A percentile compares a stretch with the other conserved stretches of the same genome.
Conservation (phyloP, 2,797 vertebrate genomes). For the Phoebastria nigripes region DNA sequence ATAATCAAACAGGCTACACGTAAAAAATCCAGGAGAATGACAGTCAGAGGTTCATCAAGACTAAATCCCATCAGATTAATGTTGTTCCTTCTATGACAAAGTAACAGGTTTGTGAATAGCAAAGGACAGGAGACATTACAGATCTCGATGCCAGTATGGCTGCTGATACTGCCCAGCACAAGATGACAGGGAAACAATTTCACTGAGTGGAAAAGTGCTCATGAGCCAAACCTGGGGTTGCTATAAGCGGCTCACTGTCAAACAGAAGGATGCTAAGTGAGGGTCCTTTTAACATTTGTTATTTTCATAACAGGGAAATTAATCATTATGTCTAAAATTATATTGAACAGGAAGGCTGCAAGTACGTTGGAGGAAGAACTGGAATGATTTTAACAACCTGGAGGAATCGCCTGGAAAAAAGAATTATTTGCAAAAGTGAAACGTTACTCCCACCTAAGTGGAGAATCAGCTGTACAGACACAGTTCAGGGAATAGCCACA, state of each 20-base stretch:
- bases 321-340: neutral
- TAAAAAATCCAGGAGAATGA: neutral
- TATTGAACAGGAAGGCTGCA: neutral
- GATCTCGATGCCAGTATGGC: fast-evolving
- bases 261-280: neutral
- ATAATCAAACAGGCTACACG: neutral
- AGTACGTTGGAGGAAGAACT: neutral
- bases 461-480: neutral
- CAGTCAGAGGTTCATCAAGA: neutral
- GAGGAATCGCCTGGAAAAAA: neutral
- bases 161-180: neutral
- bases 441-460: neutral
- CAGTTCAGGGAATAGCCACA: neutral
- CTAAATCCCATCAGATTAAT: neutral
- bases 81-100: neutral
- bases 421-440: neutral
- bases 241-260: neutral
- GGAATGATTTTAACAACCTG: neutral
- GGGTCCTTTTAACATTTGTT: neutral
- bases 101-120: neutral
- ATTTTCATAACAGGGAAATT: neutral
- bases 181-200: neutral
- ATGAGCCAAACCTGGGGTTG: neutral
- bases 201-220: neutral
- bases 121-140: neutral